Conservation (phyloP, 2,888 invertebrate species). For the Cremastinae sp. region DNA sequence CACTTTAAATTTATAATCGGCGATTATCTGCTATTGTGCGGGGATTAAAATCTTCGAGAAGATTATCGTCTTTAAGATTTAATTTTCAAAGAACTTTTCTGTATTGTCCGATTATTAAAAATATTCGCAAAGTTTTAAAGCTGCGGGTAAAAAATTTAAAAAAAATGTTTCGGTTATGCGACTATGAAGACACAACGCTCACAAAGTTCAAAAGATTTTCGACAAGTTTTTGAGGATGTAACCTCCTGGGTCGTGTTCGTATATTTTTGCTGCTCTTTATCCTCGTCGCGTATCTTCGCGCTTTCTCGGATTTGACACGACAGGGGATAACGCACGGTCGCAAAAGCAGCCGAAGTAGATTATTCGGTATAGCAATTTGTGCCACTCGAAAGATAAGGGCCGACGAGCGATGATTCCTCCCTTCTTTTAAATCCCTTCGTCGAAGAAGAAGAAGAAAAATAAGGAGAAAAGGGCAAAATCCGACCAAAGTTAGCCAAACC, state of each 20-base stretch:
- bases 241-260: conserved; percentile 34
- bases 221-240: conserved; percentile 38
- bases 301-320: not conserved
- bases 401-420: not conserved
- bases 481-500: not conserved
- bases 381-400: conserved; percentile 2
- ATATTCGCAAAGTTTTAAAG: no score
- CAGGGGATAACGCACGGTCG: conserved; percentile 24
- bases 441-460: not conserved
- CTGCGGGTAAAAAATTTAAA: no score
- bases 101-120: no score
- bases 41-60: no score
- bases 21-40: no score
- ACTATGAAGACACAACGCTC: no score
- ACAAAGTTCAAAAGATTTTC: no score
- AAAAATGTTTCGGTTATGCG: no score
- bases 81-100: no score
- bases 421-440: conserved; percentile 44
- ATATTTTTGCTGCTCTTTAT: not conserved
- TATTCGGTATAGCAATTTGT: conserved; percentile 53
- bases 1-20: no score
- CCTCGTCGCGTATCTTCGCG: not conserved
- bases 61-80: no score
- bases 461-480: not conserved
- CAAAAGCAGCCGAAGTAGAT: conserved; percentile 31